A percentile compares a stretch with the other conserved stretches of the same genome.
Evolutionary conservation across 2,888 invertebrate species (phyloP).

Genomic region (Diloba caeruleocephala): DNA sequence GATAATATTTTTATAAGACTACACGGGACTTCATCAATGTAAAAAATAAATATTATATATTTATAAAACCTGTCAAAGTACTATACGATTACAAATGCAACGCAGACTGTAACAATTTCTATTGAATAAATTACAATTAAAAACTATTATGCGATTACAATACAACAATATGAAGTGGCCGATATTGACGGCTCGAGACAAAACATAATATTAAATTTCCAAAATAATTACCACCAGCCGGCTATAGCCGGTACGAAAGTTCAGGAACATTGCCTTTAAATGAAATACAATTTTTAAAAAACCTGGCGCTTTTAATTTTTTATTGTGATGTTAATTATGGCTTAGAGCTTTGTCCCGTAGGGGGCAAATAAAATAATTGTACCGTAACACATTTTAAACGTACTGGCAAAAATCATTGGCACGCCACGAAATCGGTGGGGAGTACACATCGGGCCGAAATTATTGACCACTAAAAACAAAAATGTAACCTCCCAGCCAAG

Average conservation of each 20-base stretch:
- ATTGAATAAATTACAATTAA: constrained; percentile 80
- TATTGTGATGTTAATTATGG: no score
- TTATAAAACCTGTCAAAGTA: neutral
- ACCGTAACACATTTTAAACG: constrained; percentile 28
- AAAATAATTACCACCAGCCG: constrained; percentile 10
- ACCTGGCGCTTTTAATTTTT: no score
- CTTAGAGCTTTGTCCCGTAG: no score
- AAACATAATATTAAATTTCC: neutral
- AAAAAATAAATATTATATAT: no score
- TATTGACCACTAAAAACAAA: constrained; percentile 45
- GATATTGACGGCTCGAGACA: constrained; percentile 37
- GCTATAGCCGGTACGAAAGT: neutral
- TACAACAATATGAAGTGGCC: constrained; percentile 67
- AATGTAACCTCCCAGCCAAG: constrained; percentile 53
- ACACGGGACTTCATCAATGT: no score
- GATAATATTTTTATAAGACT: no score
- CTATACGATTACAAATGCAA: constrained; percentile 66
- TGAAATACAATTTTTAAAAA: no score
- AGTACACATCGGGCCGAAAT: constrained; percentile 62
- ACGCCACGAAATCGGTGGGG: constrained; percentile 74
- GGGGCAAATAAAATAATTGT: neutral
- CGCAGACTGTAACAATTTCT: constrained; percentile 73
- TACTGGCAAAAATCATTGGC: constrained; percentile 63
- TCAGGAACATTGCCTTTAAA: no score
- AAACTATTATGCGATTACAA: constrained; percentile 82